phyloP scores from a whole-genome alignment of 2,797 vertebrate genomes.

The Thalassophryne amazonica region DNA sequence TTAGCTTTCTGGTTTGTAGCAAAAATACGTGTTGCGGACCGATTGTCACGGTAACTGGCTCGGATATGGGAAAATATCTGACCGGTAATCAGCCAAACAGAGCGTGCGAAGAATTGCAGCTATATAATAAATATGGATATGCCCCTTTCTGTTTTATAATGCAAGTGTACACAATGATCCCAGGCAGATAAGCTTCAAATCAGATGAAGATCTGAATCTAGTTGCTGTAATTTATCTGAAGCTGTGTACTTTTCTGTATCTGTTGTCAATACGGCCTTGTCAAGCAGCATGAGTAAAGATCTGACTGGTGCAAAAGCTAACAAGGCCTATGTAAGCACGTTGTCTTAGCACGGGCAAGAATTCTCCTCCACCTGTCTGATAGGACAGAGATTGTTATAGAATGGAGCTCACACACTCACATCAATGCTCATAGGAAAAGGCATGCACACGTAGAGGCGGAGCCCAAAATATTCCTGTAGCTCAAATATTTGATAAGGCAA shows the following conservation, averaged over 20 bases:
- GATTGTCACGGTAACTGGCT: no score
- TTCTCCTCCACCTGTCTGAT: slow-evolving; percentile 36
- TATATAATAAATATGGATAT: no score
- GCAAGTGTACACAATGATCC: background rate
- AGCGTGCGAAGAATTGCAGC: no score
- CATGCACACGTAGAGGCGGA: background rate
- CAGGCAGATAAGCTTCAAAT: background rate
- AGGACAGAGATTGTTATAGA: slow-evolving; percentile 40
- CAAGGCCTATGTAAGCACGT: slow-evolving; percentile 18
- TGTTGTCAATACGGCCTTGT: slow-evolving; percentile 11
- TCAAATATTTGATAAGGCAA: slow-evolving; percentile 63
- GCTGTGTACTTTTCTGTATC: background rate
- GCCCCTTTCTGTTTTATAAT: background rate
- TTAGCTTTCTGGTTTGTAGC: no score
- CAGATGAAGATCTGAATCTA: background rate
- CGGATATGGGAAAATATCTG: no score
- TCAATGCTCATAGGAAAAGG: background rate
- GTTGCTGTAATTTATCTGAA: slow-evolving; percentile 8
- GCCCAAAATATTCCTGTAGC: slow-evolving; percentile 27
- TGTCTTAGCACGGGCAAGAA: slow-evolving; percentile 12
- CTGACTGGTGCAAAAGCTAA: slow-evolving; percentile 29
- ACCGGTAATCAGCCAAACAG: no score
- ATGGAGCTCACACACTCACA: slow-evolving; percentile 15
- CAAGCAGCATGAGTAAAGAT: slow-evolving; percentile 18
- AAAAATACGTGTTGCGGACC: no score